Percentiles rank a stretch among this genome's conserved stretches.
These are phyloP conservation scores for Baryphthengus martii DNA, from an alignment of 2,113 vertebrate genomes.

Conservation along the genomic window DNA sequence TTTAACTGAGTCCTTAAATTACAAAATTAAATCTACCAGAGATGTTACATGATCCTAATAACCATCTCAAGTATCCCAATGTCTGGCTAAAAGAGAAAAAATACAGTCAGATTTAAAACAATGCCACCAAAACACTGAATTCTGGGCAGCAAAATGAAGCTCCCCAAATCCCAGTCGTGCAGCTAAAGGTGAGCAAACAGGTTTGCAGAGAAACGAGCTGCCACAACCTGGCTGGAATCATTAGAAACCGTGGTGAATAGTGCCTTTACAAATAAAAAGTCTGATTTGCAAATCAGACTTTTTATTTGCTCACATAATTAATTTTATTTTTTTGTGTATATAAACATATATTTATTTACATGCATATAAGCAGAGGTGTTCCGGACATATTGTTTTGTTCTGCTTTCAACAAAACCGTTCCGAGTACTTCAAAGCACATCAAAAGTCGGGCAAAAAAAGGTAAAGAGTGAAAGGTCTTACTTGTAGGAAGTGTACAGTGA, in stretches of 20 bases:
- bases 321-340: background rate
- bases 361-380: background rate
- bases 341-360: background rate
- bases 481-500: slow-evolving; percentile 71
- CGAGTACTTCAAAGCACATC: background rate
- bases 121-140: background rate
- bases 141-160: background rate
- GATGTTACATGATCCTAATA: background rate
- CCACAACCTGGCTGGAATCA: background rate
- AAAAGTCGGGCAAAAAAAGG: slow-evolving; percentile 15
- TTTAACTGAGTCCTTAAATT: background rate
- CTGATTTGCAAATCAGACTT: background rate
- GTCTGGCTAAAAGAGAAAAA: background rate
- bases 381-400: background rate
- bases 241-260: background rate
- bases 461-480: slow-evolving; percentile 67
- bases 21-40: background rate
- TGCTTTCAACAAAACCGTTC: background rate
- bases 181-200: background rate
- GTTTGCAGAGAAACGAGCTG: background rate
- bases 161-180: background rate
- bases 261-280: background rate
- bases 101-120: background rate
- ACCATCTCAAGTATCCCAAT: background rate
- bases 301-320: background rate